Base-by-base conservation (phyloP, 2,888 invertebrate genomes). In the Aspidapion aeneum region DNA sequence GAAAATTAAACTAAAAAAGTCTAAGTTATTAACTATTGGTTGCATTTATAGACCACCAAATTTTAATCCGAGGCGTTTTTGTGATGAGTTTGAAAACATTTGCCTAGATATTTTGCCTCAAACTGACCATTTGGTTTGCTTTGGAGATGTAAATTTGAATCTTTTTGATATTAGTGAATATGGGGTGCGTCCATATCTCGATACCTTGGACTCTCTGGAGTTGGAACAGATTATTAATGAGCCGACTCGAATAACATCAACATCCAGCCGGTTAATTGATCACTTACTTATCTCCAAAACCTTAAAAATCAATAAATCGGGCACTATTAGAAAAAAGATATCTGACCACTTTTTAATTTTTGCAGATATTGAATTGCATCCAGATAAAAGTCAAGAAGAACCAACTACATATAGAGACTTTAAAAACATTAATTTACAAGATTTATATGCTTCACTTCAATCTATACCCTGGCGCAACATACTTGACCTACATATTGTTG, bases 391-490 rank as follows among this genome's bases (percentile, higher is more conserved):
- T 56, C 20, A n/a, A 56, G 3, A 7, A 18, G 56, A 12, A 9
- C n/a, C 21, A 19, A 56, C n/a, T 9, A 7, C 7, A 21, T 56
- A 19, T n/a, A 56, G 56, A 21, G 56, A 56, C n/a, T 56, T 56
- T 56, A 56, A 56, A 56, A 56, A 20, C n/a, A n/a, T 56, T 12
- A n/a, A 56, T 9, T 5, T 20, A 21, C 5, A 17, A 5, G 5
- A 7, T 12, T 56, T 56, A n/a, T 16, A 56, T 20, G 18, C n/a
- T 18, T 19, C 19, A n/a, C 21, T 56, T 17, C n/a, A 56, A 21
- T 56, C 56, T 19, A 56, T 56, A 20, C 56, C 56, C 18, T 56
- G 56, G 56, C 20, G 20, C 2, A 56, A 56, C 18, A 56, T 56
- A n/a, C 18, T 20, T 56, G 56, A 56, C n/a, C 9, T 56, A 20